Base-by-base conservation (phyloP, 2,797 vertebrate species). In the Miichthys miiuy region DNA sequence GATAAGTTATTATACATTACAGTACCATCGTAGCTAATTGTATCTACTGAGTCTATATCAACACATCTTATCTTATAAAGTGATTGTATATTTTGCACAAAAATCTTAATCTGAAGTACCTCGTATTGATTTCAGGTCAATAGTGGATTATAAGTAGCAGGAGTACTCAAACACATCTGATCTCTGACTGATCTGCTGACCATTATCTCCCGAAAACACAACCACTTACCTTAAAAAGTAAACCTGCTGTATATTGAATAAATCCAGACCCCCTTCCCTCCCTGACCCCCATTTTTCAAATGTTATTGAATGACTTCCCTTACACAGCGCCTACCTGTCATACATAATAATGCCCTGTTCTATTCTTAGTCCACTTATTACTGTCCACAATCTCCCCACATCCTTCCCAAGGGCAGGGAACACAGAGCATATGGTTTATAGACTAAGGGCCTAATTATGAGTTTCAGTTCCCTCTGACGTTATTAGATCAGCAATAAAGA, bases 301-400 rank as follows among this genome's bases (percentile, higher is more conserved):
- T 50, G 4, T 75, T 81, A 79, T 62, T 81, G 34, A 85, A 56
- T 67, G 61, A 72, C 68, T 81, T 75, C 18, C 20, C n/a, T 52
- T 34, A 77, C 56, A 54, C 51, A 47, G 67, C 0, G 2, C n/a
- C 69, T 71, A 68, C 77, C 65, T 78, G 71, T 65, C 72, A 75
- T 81, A 72, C 81, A 89, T 85, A 80, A 70, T 86, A 80, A 80
- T 86, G 60, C 4, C 63, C 14, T 1, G 1, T 72, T 80, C 80
- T 91, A 89, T 86, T 92, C 68, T 89, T 89, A 83, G 77, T 79
- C 48, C 67, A 72, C 69, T 80, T 82, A 84, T 77, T 86, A 72
- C 80, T 57, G 63, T 79, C 83, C 62, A 79, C 76, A 80, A 44
- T 75, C 79, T 67, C 52, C 67, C 27, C 5, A 71, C 66, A 65